phyloP scores from a whole-genome alignment of 2,888 invertebrate species.

The Machimus atricapillus region DNA sequence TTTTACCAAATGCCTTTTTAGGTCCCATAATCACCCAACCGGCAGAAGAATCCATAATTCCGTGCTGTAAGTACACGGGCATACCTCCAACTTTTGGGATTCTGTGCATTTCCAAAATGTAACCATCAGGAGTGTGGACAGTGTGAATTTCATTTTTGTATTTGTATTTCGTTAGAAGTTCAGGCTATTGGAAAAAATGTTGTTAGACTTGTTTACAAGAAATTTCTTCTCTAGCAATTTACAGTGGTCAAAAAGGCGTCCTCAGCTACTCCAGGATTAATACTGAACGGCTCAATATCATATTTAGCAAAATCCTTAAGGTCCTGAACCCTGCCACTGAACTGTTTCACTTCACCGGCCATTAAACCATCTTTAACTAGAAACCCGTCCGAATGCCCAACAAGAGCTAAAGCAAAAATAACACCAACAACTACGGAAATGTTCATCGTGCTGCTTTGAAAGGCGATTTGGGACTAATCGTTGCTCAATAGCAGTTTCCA shows the following conservation, averaged over 20 bases:
- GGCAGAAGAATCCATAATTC: slow-evolving; percentile 75
- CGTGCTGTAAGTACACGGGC: slow-evolving; percentile 72
- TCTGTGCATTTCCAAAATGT: slow-evolving; percentile 77
- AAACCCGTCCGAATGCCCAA: background rate
- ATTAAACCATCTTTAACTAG: background rate
- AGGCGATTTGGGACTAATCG: background rate
- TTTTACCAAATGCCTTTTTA: slow-evolving; percentile 64
- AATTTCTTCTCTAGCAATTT: background rate
- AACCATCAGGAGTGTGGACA: slow-evolving; percentile 78
- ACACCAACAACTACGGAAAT: background rate
- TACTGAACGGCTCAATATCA: background rate
- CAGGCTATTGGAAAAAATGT: slow-evolving; percentile 52
- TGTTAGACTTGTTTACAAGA: background rate
- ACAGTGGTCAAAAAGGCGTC: background rate
- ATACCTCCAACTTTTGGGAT: slow-evolving; percentile 68
- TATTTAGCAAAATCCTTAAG: slow-evolving; percentile 12
- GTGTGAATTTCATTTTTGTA: slow-evolving; percentile 72
- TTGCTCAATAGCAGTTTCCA: background rate
- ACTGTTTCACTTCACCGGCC: background rate
- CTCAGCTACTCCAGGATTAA: background rate
- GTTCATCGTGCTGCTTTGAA: background rate
- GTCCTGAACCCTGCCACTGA: slow-evolving; percentile 1
- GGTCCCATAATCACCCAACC: slow-evolving; percentile 79
- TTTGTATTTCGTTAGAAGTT: slow-evolving; percentile 68
- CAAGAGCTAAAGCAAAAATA: background rate